These are phyloP conservation scores for Malurus cyaneus DNA, from an alignment of 2,113 vertebrate genomes.

Conservation along the genomic window DNA sequence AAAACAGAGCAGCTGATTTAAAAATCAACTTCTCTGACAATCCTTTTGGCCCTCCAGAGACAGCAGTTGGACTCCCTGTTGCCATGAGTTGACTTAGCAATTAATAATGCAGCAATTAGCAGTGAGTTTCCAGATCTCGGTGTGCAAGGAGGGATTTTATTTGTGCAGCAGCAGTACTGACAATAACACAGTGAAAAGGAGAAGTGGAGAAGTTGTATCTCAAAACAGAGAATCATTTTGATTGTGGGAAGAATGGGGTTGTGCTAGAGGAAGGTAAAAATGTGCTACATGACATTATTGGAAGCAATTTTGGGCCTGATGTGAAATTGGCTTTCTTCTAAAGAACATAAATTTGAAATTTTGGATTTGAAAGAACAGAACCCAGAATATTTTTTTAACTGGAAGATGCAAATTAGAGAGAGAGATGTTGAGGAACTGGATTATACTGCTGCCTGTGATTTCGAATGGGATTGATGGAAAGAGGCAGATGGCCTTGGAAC, in stretches of 20 bases:
- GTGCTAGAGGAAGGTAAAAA: neutral
- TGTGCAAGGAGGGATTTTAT: neutral
- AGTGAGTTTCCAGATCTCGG: neutral
- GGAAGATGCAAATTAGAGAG: neutral
- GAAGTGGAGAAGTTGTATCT: neutral
- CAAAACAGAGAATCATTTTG: neutral
- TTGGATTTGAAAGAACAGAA: neutral
- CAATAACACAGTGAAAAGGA: neutral
- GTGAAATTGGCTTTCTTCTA: neutral
- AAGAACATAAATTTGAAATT: neutral
- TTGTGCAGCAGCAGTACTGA: neutral
- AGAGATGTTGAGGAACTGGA: neutral
- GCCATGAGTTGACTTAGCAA: constrained; percentile 23
- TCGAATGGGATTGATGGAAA: neutral
- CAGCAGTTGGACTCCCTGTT: constrained; percentile 12
- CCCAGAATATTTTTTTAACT: neutral
- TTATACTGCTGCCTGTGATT: neutral
- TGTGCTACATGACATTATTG: neutral
- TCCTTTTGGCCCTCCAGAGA: constrained; percentile 6
- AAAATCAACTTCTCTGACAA: neutral
- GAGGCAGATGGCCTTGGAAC: neutral
- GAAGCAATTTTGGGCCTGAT: neutral
- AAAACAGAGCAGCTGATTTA: neutral
- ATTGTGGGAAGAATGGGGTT: neutral
- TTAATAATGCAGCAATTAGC: constrained; percentile 49